Evolutionary conservation across 2,888 invertebrate genomes (phyloP).

Genomic region (Hofmannophila pseudospretella): DNA sequence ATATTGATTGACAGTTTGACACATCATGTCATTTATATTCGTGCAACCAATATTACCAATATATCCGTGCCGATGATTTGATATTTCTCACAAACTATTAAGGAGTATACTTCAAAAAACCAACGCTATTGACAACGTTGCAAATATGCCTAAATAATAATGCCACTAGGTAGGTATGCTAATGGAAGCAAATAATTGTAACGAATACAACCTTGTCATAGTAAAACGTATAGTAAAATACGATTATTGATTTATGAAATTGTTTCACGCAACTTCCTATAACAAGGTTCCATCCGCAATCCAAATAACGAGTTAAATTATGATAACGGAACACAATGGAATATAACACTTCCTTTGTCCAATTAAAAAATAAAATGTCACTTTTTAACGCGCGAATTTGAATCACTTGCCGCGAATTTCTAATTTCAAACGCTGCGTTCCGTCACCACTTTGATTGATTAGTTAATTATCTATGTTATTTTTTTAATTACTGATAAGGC

Average conservation of each 20-base stretch:
- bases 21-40: not conserved
- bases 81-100: not conserved
- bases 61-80: not conserved
- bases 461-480: constrained; percentile 1
- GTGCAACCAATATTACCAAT: not conserved
- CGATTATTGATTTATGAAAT: not conserved
- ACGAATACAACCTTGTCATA: constrained; percentile 9
- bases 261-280: not conserved
- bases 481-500: constrained; percentile 17
- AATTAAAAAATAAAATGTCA: constrained; percentile 9
- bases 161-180: no score
- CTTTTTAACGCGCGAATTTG: constrained; percentile 2
- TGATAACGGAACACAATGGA: constrained; percentile 10
- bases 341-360: constrained; percentile 4
- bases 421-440: constrained; percentile 7
- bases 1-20: constrained; percentile 8
- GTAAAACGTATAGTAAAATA: not conserved
- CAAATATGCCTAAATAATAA: no score
- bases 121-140: not conserved
- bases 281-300: constrained; percentile 14
- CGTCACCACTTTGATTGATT: constrained; percentile 5
- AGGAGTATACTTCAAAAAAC: not conserved
- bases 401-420: constrained; percentile 5
- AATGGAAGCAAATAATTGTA: no score
- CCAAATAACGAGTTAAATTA: not conserved